These are phyloP conservation scores for Acrocyrtus sp. DNA, from an alignment of 2,888 invertebrate species.

Conservation along the genomic window DNA sequence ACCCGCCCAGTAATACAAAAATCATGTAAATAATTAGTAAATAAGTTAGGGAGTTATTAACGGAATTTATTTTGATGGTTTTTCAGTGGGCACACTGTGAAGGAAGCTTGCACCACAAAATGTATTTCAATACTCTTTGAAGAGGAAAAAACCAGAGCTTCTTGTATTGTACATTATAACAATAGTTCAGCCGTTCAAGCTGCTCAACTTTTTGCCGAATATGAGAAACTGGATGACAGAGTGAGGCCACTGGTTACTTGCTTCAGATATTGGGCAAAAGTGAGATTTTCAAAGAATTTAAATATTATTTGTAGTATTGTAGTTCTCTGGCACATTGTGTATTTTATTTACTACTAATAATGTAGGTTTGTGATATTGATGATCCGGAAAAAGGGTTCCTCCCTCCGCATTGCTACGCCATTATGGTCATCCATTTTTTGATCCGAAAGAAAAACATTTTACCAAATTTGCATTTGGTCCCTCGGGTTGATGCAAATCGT, in stretches of 20 bases:
- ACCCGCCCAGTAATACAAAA: too few relatives aligned
- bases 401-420: slow-evolving; percentile 68
- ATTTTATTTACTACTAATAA: not conserved
- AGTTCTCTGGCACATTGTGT: not conserved
- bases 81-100: slow-evolving; percentile 60
- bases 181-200: slow-evolving; percentile 64
- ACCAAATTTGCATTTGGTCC: slow-evolving; percentile 68
- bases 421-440: slow-evolving; percentile 69
- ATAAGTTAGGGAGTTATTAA: not conserved
- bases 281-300: too few relatives aligned
- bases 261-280: slow-evolving; percentile 67
- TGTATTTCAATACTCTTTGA: slow-evolving; percentile 66
- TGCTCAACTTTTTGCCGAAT: slow-evolving; percentile 64
- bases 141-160: slow-evolving; percentile 63
- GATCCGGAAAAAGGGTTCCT: slow-evolving; percentile 68
- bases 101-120: slow-evolving; percentile 66
- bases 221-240: slow-evolving; percentile 64
- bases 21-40: not conserved
- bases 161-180: slow-evolving; percentile 66
- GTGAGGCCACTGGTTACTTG: slow-evolving; percentile 64
- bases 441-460: slow-evolving; percentile 66
- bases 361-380: slow-evolving; percentile 68
- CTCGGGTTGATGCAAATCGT: slow-evolving; percentile 50
- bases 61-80: slow-evolving; percentile 18
- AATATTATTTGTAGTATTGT: not conserved